Conservation (phyloP, 1,140 invertebrate species). For the Vanessa tameamea region DNA sequence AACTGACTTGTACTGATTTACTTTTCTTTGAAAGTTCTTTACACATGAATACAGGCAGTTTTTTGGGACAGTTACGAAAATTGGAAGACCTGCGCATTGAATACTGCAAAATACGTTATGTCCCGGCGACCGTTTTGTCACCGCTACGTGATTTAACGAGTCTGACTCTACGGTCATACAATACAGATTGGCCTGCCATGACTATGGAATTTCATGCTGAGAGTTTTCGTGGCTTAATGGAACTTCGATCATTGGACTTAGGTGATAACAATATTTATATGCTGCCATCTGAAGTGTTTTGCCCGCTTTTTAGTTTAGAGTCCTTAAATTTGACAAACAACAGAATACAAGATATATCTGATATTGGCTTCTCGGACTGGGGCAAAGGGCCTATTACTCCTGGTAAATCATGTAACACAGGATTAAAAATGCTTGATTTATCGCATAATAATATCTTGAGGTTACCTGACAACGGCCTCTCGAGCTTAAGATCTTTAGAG, state of each 20-base stretch:
- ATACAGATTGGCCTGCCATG: slow-evolving; percentile 91
- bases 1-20: slow-evolving; percentile 89
- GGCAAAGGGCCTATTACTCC: slow-evolving; percentile 83
- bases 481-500: slow-evolving; percentile 84
- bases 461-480: slow-evolving; percentile 86
- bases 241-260: slow-evolving; percentile 87
- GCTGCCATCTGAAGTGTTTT: slow-evolving; percentile 87
- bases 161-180: slow-evolving; percentile 87
- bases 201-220: slow-evolving; percentile 88
- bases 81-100: slow-evolving; percentile 87
- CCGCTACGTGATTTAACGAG: slow-evolving; percentile 86
- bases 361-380: slow-evolving; percentile 87
- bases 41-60: slow-evolving; percentile 83
- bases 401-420: slow-evolving; percentile 84
- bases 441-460: slow-evolving; percentile 86
- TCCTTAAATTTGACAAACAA: slow-evolving; percentile 89
- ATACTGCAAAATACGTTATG: slow-evolving; percentile 89
- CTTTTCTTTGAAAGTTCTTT: slow-evolving; percentile 89
- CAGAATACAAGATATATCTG: slow-evolving; percentile 87
- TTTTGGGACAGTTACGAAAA: slow-evolving; percentile 82
- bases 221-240: slow-evolving; percentile 85
- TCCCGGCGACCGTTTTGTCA: slow-evolving; percentile 86
- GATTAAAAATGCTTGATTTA: slow-evolving; percentile 87
- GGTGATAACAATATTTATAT: slow-evolving; percentile 91
- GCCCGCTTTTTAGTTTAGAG: slow-evolving; percentile 85